Base-by-base conservation (phyloP, 2,888 invertebrate genomes). In the Drosophila quinaria region DNA sequence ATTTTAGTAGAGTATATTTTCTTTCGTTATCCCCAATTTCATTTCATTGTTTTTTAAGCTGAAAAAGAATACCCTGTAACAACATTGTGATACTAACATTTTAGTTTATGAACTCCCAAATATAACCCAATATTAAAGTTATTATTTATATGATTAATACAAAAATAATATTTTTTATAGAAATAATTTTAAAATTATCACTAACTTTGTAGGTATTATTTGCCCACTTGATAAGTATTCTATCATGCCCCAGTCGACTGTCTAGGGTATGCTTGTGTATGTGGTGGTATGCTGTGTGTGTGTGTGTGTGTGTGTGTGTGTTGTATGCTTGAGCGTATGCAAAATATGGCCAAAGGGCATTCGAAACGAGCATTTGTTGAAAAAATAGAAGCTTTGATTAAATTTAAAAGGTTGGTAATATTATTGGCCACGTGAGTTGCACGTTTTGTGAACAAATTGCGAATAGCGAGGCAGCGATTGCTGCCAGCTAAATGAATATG, bases 341-440 rank as follows among this genome's bases (percentile, higher is more conserved):
- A 69, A 84, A 78, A 83, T 79, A 74, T 74, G 66, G 76, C 78
- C 67, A 67, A 65, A 61, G 73, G 80, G 70, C 80, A 75, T 73
- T 71, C 64, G 56, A 78, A 68, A 72, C 70, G 79, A 73, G 66
- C 13, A 70, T 74, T 73, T 78, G 62, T 29, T 64, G 54, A 68
- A 70, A 74, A 80, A 81, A 72, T 73, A 80, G 58, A 54, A 60
- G 75, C 71, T 74, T 87, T 85, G 85, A 85, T 85, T 85, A 74
- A 82, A 85, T 85, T 85, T 82, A 85, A 85, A 87, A 74, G 78
- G 70, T 80, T 80, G 78, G 42, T 76, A 73, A 77, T 78, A 59
- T 60, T 70, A 74, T 76, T 63, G 70, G 76, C 55, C 74, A 76
- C 70, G 74, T 74, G 75, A 70, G 74, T 25, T 41, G 67, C 56